Conservation (phyloP, 2,113 vertebrate species). For the Leptobrachium leishanense region DNA sequence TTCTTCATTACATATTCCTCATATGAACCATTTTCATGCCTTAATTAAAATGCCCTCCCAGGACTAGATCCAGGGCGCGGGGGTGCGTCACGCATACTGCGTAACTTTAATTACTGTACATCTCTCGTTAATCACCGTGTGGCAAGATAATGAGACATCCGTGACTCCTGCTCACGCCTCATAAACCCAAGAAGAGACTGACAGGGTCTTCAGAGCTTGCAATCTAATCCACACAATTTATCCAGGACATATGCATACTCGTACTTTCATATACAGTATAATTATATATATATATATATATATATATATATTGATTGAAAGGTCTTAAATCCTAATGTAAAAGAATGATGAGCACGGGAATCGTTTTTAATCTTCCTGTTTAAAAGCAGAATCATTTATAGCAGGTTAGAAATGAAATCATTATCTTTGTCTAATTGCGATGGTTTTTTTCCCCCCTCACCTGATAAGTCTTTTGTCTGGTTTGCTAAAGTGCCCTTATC, state of each 20-base stretch:
- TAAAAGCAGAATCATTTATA: conserved; percentile 7
- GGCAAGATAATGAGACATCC: background rate
- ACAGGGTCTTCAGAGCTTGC: background rate
- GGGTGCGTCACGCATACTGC: background rate
- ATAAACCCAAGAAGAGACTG: background rate
- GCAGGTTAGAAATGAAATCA: background rate
- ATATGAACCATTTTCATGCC: background rate
- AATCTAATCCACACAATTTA: background rate
- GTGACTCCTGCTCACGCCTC: background rate
- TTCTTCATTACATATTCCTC: conserved; percentile 1
- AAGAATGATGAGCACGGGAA: too few relatives aligned
- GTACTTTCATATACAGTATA: too few relatives aligned
- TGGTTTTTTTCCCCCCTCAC: background rate
- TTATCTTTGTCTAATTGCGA: conserved; percentile 1
- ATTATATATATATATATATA: too few relatives aligned
- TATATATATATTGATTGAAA: too few relatives aligned
- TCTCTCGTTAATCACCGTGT: background rate
- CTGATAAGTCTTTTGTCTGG: background rate
- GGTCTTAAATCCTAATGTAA: too few relatives aligned
- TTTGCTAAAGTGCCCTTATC: conserved; percentile 43
- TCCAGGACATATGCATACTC: background rate
- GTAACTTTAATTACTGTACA: background rate
- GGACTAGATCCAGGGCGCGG: background rate
- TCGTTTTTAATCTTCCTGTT: background rate
- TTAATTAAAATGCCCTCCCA: conserved; percentile 1